Base-by-base conservation (phyloP, 2,888 invertebrate species). In the Caenorhabditis sp. region DNA sequence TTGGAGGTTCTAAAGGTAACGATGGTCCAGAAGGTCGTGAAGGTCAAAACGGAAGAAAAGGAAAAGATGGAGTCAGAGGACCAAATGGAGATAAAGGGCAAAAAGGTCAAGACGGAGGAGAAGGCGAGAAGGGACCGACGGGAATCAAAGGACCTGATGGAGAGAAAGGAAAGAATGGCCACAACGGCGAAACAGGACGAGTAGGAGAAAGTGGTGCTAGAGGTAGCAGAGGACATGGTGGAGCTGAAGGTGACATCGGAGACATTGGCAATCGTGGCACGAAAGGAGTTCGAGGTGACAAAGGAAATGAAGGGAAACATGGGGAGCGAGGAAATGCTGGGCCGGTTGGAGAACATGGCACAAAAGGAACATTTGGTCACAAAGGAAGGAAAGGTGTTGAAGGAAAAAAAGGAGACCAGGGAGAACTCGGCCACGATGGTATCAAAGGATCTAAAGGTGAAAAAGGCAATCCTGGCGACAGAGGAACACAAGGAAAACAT, bases 231-330 rank as follows among this genome's bases (percentile, higher is more conserved):
- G 31, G 31, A 31, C 5, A 31, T 10, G 5, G 5, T 10, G 31
- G 31, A 31, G 10, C 31, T 31, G 31, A 10, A 31, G 31, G 31
- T 31, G 31, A 31, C 31, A 31, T 10, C 4, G 31, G 31, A 6
- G 10, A 4, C 5, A 10, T 6, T 10, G 31, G 31, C 31, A 31
- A 31, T 8, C 4, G 8, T 6, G 31, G 54, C 4, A 10, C 4
- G 21, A 54, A 14, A 23, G 54, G 54, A 54, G 55, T n/a, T 8
- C 23, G 23, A 55, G 55, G 55, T 6, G 26, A 8, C 55, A 55
- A 55, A 24, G 55, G 55, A 55, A 55, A 54, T 21, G 12, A n/a
- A 54, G 54, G 54, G 24, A 31, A 21, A 21, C 17, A 54, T 21
- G 54, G 54, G 1, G 17, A 1, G 21, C 1, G 21, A 21, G 54